phyloP scores from a whole-genome alignment of 1,140 invertebrate species.

The Subanguina moxae region DNA sequence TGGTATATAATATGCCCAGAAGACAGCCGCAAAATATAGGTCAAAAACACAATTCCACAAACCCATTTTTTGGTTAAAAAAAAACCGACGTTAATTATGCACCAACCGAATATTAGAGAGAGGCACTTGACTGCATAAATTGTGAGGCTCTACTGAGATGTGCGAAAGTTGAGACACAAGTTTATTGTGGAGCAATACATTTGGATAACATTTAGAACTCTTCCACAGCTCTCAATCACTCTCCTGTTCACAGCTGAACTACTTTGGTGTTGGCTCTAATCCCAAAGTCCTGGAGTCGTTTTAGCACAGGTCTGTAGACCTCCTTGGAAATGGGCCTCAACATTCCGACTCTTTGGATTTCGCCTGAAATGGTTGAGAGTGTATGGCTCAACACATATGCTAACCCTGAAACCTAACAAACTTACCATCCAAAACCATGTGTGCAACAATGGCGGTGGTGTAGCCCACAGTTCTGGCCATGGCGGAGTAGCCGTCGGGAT shows the following conservation, averaged over 20 bases:
- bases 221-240: too few relatives aligned
- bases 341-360: conserved; percentile 63
- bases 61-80: too few relatives aligned
- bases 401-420: not conserved
- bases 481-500: conserved; percentile 78
- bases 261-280: conserved; percentile 58
- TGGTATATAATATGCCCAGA: too few relatives aligned
- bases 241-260: conserved; percentile 17
- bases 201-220: too few relatives aligned
- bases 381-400: conserved; percentile 10
- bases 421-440: conserved; percentile 89
- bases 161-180: too few relatives aligned
- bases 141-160: too few relatives aligned
- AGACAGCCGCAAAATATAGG: too few relatives aligned
- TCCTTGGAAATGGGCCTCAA: conserved; percentile 60
- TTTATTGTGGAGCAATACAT: too few relatives aligned
- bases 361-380: conserved; percentile 61
- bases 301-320: conserved; percentile 63
- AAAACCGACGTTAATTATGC: too few relatives aligned
- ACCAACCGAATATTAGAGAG: too few relatives aligned
- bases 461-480: conserved; percentile 97
- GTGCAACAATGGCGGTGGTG: conserved; percentile 87
- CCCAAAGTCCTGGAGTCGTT: conserved; percentile 61
- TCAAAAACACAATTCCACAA: too few relatives aligned
- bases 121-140: too few relatives aligned